These are phyloP conservation scores for Portunus trituberculatus DNA, from an alignment of 1,140 invertebrate genomes.

Conservation along the genomic window DNA sequence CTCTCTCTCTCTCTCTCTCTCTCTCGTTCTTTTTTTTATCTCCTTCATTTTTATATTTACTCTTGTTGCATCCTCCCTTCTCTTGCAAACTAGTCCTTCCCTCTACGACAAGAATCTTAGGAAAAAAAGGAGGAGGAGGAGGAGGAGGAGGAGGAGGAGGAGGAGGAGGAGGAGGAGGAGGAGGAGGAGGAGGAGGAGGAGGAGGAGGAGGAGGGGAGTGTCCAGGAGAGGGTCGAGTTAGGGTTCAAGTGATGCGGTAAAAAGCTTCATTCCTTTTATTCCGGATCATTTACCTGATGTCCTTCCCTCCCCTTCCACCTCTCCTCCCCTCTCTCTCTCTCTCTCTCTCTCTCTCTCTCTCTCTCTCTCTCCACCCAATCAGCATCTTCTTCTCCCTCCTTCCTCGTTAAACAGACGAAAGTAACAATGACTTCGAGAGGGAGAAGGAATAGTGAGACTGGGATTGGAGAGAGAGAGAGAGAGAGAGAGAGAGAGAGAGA, in stretches of 20 bases:
- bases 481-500: neutral
- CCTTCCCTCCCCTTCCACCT: neutral
- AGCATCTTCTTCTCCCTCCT: neutral
- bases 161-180: neutral
- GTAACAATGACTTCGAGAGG: neutral
- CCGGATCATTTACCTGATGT: neutral
- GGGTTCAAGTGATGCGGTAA: neutral
- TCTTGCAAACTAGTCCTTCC: no score
- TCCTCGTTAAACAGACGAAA: neutral
- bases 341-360: neutral
- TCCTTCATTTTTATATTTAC: no score
- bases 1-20: no score
- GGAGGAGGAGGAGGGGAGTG: neutral
- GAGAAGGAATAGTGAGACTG: no score
- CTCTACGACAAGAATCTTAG: no score
- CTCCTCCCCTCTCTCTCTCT: neutral
- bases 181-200: neutral
- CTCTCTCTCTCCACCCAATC: neutral
- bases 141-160: no score
- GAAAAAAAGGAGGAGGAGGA: no score
- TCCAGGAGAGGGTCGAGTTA: neutral
- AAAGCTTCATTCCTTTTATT: constrained; percentile 14
- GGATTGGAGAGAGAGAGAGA: no score
- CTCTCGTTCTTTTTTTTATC: no score
- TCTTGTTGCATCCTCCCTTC: no score